These are phyloP conservation scores for Zaprionus inermis DNA, from an alignment of 1,140 invertebrate species.

Conservation along the genomic window DNA sequence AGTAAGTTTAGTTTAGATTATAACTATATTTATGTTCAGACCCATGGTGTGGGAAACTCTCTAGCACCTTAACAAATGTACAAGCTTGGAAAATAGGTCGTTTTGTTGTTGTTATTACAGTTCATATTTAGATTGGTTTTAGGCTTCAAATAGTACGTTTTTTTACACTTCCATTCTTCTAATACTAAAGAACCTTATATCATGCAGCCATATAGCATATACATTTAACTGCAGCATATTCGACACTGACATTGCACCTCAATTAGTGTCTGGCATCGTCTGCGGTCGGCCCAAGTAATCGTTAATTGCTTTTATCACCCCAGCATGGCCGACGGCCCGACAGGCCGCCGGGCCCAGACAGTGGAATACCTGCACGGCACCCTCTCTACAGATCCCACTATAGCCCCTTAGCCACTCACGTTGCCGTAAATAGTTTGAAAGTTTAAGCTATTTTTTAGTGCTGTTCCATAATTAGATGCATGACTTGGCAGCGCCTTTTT, in stretches of 20 bases:
- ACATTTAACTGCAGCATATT: neutral
- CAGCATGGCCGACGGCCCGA: conserved; percentile 30
- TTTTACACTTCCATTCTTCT: too few relatives aligned
- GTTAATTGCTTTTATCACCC: conserved; percentile 68
- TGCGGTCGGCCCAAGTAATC: conserved; percentile 60
- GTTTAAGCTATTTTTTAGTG: conserved; percentile 53
- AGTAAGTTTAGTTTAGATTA: too few relatives aligned
- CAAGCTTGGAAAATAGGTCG: too few relatives aligned
- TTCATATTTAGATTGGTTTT: too few relatives aligned
- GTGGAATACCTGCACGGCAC: neutral
- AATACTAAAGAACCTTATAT: too few relatives aligned
- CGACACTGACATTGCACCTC: conserved; percentile 38
- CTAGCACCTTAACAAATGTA: too few relatives aligned
- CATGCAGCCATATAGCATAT: too few relatives aligned
- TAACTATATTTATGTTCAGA: too few relatives aligned
- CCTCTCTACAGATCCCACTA: neutral
- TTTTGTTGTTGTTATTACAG: too few relatives aligned
- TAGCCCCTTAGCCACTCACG: conserved; percentile 18
- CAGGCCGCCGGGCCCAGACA: conserved; percentile 15
- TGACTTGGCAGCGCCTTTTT: conserved; percentile 73
- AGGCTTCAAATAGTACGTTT: too few relatives aligned
- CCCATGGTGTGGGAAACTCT: too few relatives aligned
- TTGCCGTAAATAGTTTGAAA: conserved; percentile 57
- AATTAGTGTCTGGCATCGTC: conserved; percentile 29
- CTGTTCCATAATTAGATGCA: conserved; percentile 76